A percentile compares a stretch with the other conserved stretches of the same genome.
Conservation (phyloP, 2,888 invertebrate species). For the Eupithecia dodoneata region DNA sequence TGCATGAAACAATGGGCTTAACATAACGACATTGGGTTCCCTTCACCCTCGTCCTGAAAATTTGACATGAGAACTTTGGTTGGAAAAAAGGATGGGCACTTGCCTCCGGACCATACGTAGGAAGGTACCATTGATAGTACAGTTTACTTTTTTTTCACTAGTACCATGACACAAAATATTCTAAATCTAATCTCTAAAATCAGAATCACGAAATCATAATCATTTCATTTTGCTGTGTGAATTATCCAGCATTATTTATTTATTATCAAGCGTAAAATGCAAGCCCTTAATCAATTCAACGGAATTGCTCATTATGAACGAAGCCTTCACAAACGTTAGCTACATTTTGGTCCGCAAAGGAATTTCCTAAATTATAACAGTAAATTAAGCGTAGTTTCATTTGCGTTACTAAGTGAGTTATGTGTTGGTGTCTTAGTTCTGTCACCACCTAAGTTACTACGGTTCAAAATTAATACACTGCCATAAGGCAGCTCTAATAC, state of each 20-base stretch:
- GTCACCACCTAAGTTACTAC: conserved; percentile 83
- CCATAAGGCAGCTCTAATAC: conserved; percentile 83
- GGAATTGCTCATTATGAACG: conserved; percentile 25
- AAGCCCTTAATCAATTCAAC: conserved; percentile 19
- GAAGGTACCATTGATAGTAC: neutral
- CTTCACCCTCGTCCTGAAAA: neutral
- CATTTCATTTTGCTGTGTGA: too few species aligned
- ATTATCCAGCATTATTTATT: too few species aligned
- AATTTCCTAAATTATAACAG: conserved; percentile 83
- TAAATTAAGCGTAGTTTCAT: conserved; percentile 84
- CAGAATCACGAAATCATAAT: too few species aligned
- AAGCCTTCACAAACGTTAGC: conserved; percentile 37
- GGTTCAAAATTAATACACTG: conserved; percentile 84
- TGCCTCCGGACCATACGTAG: neutral
- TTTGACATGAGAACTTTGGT: neutral
- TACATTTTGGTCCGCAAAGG: conserved; percentile 67
- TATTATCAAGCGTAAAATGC: neutral
- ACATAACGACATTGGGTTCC: neutral
- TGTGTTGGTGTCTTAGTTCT: conserved; percentile 83
- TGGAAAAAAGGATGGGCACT: neutral
- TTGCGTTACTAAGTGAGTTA: conserved; percentile 83
- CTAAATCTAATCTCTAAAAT: neutral
- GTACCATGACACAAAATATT: neutral
- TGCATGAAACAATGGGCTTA: neutral
- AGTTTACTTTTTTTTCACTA: neutral